Evolutionary conservation across 2,888 invertebrate genomes (phyloP).

Genomic region (Diarsia brunnea): DNA sequence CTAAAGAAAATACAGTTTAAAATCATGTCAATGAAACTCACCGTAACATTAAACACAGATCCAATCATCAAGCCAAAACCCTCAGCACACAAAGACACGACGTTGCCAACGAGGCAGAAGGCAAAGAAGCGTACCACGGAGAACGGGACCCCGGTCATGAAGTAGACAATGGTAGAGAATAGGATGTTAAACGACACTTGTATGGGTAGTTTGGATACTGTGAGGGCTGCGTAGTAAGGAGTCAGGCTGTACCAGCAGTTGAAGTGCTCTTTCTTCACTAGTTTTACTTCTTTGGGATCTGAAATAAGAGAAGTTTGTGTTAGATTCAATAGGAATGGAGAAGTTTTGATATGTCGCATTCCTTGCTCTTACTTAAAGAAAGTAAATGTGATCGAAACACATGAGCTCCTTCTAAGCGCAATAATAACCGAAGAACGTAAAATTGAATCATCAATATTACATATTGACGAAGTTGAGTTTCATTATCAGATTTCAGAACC

Average conservation of each 20-base stretch:
- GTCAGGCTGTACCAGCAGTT: constrained; percentile 93
- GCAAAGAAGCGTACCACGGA: constrained; percentile 92
- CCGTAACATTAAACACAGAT: constrained; percentile 92
- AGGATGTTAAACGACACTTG: constrained; percentile 91
- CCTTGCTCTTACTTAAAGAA: not conserved
- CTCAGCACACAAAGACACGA: constrained; percentile 94
- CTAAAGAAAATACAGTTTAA: not conserved
- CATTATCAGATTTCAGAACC: not conserved
- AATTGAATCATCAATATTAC: constrained; percentile 1
- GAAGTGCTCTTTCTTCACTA: constrained; percentile 93
- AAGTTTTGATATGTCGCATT: not conserved
- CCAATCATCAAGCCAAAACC: constrained; percentile 95
- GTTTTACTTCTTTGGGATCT: constrained; percentile 93
- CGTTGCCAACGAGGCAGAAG: constrained; percentile 92
- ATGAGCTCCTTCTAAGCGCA: not conserved
- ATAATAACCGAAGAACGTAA: not conserved
- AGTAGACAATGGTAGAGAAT: constrained; percentile 91
- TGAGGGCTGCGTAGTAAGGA: constrained; percentile 92
- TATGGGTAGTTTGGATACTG: constrained; percentile 91
- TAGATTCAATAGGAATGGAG: not conserved
- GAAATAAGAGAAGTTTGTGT: constrained; percentile 59
- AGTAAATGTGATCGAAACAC: not conserved
- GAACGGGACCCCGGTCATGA: constrained; percentile 93
- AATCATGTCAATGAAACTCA: constrained; percentile 77
- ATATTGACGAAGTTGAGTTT: not conserved